Percentiles rank a stretch among this genome's conserved stretches.
These are phyloP conservation scores for Sebastes ruberrimus DNA, from an alignment of 2,797 vertebrate genomes.

Conservation along the genomic window DNA sequence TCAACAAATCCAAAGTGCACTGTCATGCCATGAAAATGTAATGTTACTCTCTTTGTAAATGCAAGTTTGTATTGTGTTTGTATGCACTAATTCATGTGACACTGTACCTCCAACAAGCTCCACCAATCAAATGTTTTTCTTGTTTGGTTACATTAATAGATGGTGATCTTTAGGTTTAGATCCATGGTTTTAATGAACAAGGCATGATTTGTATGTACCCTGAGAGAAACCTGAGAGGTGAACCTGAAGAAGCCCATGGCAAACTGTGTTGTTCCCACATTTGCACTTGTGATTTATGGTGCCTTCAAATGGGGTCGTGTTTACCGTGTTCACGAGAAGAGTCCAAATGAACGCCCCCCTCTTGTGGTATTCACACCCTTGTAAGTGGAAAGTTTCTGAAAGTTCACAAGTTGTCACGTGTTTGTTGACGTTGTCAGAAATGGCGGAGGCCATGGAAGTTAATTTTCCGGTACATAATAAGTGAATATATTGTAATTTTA, in stretches of 20 bases:
- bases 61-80: background rate
- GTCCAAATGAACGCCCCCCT: no score
- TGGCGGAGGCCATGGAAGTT: no score
- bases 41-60: background rate
- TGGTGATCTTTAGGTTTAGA: background rate
- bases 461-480: fast-evolving
- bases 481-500: no score
- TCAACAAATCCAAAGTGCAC: background rate
- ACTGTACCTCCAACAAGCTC: background rate
- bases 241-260: background rate
- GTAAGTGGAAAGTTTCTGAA: no score
- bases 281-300: background rate
- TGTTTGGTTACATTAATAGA: background rate
- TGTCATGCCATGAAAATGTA: background rate
- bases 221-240: background rate
- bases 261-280: background rate
- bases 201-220: background rate
- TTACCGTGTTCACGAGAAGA: no score
- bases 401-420: no score
- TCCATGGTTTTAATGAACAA: background rate
- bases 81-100: background rate
- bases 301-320: no score
- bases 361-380: no score
- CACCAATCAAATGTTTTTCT: background rate
- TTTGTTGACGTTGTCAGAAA: no score